Base-by-base conservation (phyloP, 2,888 invertebrate species). In the Neria commutata region DNA sequence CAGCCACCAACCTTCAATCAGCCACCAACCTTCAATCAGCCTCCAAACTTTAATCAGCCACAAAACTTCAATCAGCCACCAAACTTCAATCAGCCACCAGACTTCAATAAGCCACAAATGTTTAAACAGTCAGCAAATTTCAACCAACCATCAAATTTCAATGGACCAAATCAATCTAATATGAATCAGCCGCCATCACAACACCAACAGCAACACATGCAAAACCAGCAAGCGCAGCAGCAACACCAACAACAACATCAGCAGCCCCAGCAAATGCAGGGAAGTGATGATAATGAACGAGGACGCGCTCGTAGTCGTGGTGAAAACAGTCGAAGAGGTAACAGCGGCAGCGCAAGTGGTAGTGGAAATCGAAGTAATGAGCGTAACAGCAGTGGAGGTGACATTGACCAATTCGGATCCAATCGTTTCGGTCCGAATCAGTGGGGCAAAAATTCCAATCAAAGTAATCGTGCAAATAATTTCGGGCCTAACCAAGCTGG, bases 31-130 rank as follows among this genome's bases (percentile, higher is more conserved):
- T n/a, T n/a, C n/a, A 37, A 47, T 26, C 47, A 48, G 21, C 54
- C 56, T 24, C 62, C 59, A 42, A 33, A 49, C 19, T 25, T 49
- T 58, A 17, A 37, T 59, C 53, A 48, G 23, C 47, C 33, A 23
- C 61, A 46, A 25, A 49, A 48, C 37, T 69, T 42, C 47, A 69
- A 66, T 56, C 67, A 67, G 47, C 66, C 67, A 45, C 66, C 69
- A 48, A 62, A 50, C 55, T 68, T 65, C 16, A 59, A 42, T 53
- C 42, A 56, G 25, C 63, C 60, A 55, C 34, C 24, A 51, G 42
- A n/a, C n/a, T n/a, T n/a, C n/a, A n/a, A n/a, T n/a, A n/a, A n/a
- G 1, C 56, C 21, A 42, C 42, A 56, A 55, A 60, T 54, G 40
- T 58, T 4, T n/a, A 56, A 48, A 55, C 37, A 19, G 60, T 34